These are phyloP conservation scores for Drosophila emarginata DNA, from an alignment of 2,888 invertebrate genomes.

Conservation along the genomic window DNA sequence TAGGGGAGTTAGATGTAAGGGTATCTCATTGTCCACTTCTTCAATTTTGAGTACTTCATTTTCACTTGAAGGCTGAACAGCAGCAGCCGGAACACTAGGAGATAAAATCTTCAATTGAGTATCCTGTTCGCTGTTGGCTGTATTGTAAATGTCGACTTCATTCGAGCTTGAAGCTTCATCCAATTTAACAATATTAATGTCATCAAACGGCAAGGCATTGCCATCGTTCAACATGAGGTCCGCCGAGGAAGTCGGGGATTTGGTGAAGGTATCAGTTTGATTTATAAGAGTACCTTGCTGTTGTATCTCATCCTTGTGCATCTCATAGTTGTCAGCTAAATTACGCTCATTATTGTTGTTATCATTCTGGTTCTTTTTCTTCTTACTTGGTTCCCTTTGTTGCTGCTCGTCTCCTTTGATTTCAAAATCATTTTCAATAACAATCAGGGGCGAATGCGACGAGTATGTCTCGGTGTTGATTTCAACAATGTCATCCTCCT, in stretches of 20 bases:
- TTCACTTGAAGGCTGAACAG: slow-evolving; percentile 40
- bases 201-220: slow-evolving; percentile 67
- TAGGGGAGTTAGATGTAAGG: slow-evolving; percentile 45
- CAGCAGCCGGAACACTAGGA: neutral
- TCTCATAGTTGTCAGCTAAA: slow-evolving; percentile 77
- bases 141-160: slow-evolving; percentile 79
- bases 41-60: slow-evolving; percentile 64
- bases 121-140: slow-evolving; percentile 41
- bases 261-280: slow-evolving; percentile 60
- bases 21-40: slow-evolving; percentile 13
- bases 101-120: slow-evolving; percentile 4
- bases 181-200: slow-evolving; percentile 80
- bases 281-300: slow-evolving; percentile 44
- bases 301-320: slow-evolving; percentile 31
- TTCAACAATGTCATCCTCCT: slow-evolving; percentile 62
- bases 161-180: slow-evolving; percentile 60
- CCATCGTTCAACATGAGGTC: slow-evolving; percentile 79
- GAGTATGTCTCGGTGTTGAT: slow-evolving; percentile 57
- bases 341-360: slow-evolving; percentile 78
- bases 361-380: slow-evolving; percentile 53
- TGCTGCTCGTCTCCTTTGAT: slow-evolving; percentile 57
- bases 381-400: slow-evolving; percentile 1
- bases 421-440: slow-evolving; percentile 77
- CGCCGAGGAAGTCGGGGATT: slow-evolving; percentile 25
- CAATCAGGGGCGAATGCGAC: slow-evolving; percentile 35